Evolutionary conservation across 2,888 invertebrate species (phyloP).

Genomic region (Eumerus sabulonum): DNA sequence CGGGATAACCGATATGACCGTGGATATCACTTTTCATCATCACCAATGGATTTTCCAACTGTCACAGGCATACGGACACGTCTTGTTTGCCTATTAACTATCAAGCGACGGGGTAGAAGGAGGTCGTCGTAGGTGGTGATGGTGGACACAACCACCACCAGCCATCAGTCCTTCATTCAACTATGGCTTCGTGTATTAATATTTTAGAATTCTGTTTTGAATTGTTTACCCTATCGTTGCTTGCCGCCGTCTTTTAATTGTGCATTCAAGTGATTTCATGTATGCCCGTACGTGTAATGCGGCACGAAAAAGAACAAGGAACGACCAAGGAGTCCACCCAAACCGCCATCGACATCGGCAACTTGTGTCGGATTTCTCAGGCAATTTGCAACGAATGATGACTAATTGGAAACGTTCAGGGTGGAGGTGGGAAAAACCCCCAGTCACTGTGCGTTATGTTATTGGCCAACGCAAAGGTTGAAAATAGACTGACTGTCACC

Average conservation of each 20-base stretch:
- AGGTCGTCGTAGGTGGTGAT: slow-evolving; percentile 3
- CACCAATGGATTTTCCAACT: slow-evolving; percentile 29
- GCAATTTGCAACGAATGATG: slow-evolving; percentile 53
- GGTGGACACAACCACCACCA: slow-evolving; percentile 23
- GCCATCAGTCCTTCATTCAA: neutral
- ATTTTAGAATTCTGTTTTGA: slow-evolving; percentile 23
- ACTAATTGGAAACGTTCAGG: slow-evolving; percentile 59
- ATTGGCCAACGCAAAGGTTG: slow-evolving; percentile 61
- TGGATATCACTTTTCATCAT: slow-evolving; percentile 60
- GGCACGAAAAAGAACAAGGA: no score
- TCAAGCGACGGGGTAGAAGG: no score
- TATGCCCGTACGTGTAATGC: slow-evolving; percentile 37
- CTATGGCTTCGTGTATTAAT: slow-evolving; percentile 59
- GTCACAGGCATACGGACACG: neutral
- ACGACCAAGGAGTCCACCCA: no score
- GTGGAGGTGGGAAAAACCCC: slow-evolving; percentile 63
- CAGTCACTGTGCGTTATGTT: slow-evolving; percentile 8
- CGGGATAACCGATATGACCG: slow-evolving; percentile 65
- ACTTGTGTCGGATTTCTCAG: slow-evolving; percentile 60
- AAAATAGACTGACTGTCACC: slow-evolving; percentile 66
- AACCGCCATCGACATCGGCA: slow-evolving; percentile 26
- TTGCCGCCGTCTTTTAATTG: slow-evolving; percentile 49
- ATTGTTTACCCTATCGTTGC: slow-evolving; percentile 8
- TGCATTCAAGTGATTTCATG: slow-evolving; percentile 62
- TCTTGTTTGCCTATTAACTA: no score